Base-by-base conservation (phyloP, 2,113 vertebrate genomes). In the Pygoscelis adeliae region DNA sequence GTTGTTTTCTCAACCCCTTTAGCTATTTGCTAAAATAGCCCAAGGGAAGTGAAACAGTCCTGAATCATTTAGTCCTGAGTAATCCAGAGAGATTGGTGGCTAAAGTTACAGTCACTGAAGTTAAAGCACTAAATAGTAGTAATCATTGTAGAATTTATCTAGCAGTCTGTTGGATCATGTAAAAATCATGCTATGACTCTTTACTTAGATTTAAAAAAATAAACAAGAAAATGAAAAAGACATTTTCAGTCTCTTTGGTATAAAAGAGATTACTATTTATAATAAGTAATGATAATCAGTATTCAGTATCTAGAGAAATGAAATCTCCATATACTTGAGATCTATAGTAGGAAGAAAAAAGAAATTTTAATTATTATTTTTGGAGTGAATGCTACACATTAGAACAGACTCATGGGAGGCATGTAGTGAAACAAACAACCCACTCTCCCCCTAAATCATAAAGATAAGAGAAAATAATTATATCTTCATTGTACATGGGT, bases 21-120 rank as follows among this genome's bases (percentile, higher is more conserved):
- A 90, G 49, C 90, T 87, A 73, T 95, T 90, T 96, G 58, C 30
- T 95, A 42, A 70, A 90, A 89, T 83, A 92, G 62, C 83, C 70
- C 80, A 83, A 61, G 63, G 79, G 83, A 88, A 70, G 34, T 36
- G 21, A 93, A 93, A 72, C 13, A 92, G 62, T 77, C 79, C 30
- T 89, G 92, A 88, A 49, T 77, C 59, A 83, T 86, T 92, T 94
- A 62, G 21, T 73, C 44, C 52, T 58, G 36, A 83, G 17, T 73
- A 86, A 86, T 90, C 67, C 72, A 73, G 89, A 89, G 86, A 86
- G 46, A 66, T 26, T 26, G 11, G 50, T 65, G 67, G 49, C 58
- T 95, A 32, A 34, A 65, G 15, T 61, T 83, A 42, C 17, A 66
- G 29, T 46, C 87, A n/a, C 21, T 71, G 40, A 27, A 91, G 42